Evolutionary conservation across 2,888 invertebrate genomes (phyloP).

Genomic region (Rhabditophanes sp.): DNA sequence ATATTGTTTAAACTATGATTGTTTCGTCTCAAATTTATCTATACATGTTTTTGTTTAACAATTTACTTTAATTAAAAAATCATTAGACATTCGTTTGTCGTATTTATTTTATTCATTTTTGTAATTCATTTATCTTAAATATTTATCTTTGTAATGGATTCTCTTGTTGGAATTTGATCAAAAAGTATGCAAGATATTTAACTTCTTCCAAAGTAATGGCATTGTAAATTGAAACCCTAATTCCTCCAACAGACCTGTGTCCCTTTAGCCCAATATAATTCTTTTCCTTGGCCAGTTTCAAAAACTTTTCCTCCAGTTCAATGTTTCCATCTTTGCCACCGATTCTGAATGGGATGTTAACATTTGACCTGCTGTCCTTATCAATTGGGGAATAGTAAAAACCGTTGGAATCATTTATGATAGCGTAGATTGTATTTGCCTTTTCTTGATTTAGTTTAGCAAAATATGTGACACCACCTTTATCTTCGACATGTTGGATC

Average conservation of each 20-base stretch:
- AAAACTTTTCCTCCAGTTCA: slow-evolving; percentile 65
- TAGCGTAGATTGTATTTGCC: slow-evolving; percentile 61
- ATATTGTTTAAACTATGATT: too few relatives aligned
- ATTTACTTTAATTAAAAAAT: too few relatives aligned
- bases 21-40: too few relatives aligned
- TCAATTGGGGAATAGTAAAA: slow-evolving; percentile 54
- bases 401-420: slow-evolving; percentile 65
- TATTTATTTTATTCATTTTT: too few relatives aligned
- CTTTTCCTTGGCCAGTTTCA: slow-evolving; percentile 60
- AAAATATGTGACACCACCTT: slow-evolving; percentile 58
- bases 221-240: slow-evolving; percentile 85
- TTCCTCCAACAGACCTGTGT: slow-evolving; percentile 84
- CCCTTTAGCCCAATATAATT: slow-evolving; percentile 56
- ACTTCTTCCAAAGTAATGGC: slow-evolving; percentile 71
- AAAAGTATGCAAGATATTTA: slow-evolving; percentile 59
- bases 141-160: too few relatives aligned
- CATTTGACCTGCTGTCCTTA: slow-evolving; percentile 18
- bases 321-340: slow-evolving; percentile 54
- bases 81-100: too few relatives aligned
- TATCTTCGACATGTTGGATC: slow-evolving; percentile 71
- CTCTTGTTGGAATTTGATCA: slow-evolving; percentile 57
- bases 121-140: too few relatives aligned
- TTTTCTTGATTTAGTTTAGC: slow-evolving; percentile 48
- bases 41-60: too few relatives aligned
- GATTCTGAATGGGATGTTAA: slow-evolving; percentile 26